These are phyloP conservation scores for Capromys pilorides DNA, from an alignment of 2,797 vertebrate species.

Conservation along the genomic window DNA sequence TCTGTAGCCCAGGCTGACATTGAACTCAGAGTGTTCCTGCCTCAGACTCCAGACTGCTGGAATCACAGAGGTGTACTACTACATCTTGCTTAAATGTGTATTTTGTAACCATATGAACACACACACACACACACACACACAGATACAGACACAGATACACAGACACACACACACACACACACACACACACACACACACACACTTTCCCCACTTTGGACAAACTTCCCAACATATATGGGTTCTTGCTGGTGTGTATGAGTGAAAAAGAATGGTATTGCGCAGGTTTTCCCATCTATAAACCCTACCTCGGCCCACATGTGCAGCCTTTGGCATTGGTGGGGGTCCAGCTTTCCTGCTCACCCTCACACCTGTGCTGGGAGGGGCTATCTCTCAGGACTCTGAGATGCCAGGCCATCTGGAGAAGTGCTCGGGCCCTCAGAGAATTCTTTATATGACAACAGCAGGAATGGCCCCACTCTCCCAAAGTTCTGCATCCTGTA, in stretches of 20 bases:
- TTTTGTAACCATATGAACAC: background rate
- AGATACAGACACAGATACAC: background rate
- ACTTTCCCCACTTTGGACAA: background rate
- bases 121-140: background rate
- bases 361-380: background rate
- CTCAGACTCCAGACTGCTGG: background rate
- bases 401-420: background rate
- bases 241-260: background rate
- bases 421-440: background rate
- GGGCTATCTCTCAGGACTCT: background rate
- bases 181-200: background rate
- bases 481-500: background rate
- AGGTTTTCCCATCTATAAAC: background rate
- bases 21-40: background rate
- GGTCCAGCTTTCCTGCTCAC: background rate
- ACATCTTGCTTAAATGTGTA: background rate
- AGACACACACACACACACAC: background rate
- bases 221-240: background rate
- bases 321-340: background rate
- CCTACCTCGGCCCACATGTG: background rate
- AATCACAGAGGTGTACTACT: background rate
- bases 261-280: background rate
- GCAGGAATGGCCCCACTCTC: background rate
- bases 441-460: background rate
- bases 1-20: background rate